Conservation (phyloP, 2,113 vertebrate genomes). For the Melanocharis versteri region DNA sequence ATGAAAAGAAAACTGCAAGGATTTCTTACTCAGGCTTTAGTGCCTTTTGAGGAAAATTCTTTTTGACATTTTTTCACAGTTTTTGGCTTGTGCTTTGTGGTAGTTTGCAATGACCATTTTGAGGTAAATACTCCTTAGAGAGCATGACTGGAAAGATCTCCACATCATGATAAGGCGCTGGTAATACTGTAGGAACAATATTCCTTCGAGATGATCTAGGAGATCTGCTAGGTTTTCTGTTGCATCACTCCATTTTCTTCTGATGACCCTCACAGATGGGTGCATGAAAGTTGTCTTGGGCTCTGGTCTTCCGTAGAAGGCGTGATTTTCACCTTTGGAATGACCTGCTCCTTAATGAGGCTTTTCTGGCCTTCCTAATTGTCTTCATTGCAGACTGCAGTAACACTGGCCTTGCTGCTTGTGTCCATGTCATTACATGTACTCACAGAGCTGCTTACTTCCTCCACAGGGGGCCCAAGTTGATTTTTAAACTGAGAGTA, state of each 20-base stretch:
- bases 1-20: not conserved
- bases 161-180: not conserved
- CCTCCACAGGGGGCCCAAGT: not conserved
- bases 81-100: not conserved
- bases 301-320: not conserved
- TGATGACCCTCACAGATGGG: not conserved
- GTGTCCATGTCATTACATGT: not conserved
- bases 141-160: not conserved
- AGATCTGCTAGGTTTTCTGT: not conserved
- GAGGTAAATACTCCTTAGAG: not conserved
- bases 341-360: not conserved
- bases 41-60: not conserved
- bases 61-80: not conserved
- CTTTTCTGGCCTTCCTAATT: not conserved
- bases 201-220: not conserved
- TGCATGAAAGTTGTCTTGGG: not conserved
- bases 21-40: not conserved
- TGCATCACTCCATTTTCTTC: not conserved
- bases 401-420: not conserved
- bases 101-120: not conserved
- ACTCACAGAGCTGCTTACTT: not conserved
- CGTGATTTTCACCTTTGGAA: not conserved
- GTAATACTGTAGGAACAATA: not conserved
- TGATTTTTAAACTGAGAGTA: constrained; percentile 52
- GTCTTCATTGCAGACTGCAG: not conserved